phyloP scores from a whole-genome alignment of 1,140 invertebrate species.

The Mycetomoellerius zeteki region DNA sequence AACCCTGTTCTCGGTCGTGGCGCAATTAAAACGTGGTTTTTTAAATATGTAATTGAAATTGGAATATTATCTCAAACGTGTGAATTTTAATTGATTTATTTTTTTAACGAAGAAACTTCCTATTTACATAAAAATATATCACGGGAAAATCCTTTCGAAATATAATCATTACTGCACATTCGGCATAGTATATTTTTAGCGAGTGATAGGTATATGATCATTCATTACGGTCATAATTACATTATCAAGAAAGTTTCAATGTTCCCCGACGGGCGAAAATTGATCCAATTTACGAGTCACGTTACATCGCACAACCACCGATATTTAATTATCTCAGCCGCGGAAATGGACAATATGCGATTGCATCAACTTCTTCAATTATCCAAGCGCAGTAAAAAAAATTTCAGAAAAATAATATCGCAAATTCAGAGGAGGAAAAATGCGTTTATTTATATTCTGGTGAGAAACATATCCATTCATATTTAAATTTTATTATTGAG shows the following conservation, averaged over 20 bases:
- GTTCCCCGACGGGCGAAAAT: conserved; percentile 1
- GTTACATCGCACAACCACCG: conserved; percentile 21
- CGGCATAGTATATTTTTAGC: conserved; percentile 31
- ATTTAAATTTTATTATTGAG: conserved; percentile 14
- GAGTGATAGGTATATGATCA: conserved; percentile 45
- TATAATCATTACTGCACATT: neutral
- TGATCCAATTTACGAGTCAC: conserved; percentile 53
- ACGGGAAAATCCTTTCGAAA: conserved; percentile 5
- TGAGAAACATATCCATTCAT: neutral
- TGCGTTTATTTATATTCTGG: conserved; percentile 5
- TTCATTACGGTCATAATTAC: conserved; percentile 25
- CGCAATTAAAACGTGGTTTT: conserved; percentile 2
- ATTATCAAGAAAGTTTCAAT: conserved; percentile 22
- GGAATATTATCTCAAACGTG: neutral
- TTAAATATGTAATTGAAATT: neutral
- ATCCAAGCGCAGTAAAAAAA: neutral
- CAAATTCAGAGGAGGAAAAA: neutral
- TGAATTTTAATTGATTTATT: neutral
- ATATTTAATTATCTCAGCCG: conserved; percentile 37
- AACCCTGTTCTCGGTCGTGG: neutral
- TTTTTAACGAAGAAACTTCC: neutral
- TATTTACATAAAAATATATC: neutral
- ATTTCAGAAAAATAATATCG: conserved; percentile 12
- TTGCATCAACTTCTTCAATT: conserved; percentile 18
- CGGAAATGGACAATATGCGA: conserved; percentile 30